Evolutionary conservation across 2,797 vertebrate species (phyloP).

Genomic region (Philypnodon macrostomus): DNA sequence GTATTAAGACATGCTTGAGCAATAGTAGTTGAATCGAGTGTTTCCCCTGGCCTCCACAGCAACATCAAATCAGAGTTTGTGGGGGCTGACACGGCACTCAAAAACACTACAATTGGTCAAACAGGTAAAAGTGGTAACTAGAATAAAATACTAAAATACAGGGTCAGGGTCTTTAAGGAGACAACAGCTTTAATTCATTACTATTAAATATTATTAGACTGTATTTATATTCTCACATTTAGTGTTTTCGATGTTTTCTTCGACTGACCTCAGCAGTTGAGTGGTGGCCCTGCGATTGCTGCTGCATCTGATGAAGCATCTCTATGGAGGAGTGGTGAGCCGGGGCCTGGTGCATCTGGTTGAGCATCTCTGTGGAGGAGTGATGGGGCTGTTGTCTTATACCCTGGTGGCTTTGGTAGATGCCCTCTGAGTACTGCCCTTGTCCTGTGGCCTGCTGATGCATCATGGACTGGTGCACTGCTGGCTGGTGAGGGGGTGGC

Average conservation of each 20-base stretch:
- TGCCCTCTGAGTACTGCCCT: conserved; percentile 58
- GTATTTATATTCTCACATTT: no score
- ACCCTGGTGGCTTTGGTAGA: conserved; percentile 68
- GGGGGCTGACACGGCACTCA: no score
- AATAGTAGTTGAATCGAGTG: no score
- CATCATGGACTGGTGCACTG: conserved; percentile 42
- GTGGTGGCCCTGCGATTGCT: conserved; percentile 55
- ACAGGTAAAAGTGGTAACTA: no score
- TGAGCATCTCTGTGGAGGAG: conserved; percentile 61
- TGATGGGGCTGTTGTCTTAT: conserved; percentile 55
- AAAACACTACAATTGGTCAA: no score
- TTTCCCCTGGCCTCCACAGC: no score
- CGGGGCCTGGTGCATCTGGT: conserved; percentile 49
- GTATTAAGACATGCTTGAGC: no score
- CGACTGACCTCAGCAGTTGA: conserved; percentile 40
- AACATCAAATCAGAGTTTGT: no score
- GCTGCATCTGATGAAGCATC: conserved; percentile 60
- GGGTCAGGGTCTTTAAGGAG: no score
- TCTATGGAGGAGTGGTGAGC: conserved; percentile 53
- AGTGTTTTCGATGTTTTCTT: not conserved
- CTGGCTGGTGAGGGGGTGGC: conserved; percentile 60
- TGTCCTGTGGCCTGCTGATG: conserved; percentile 43
- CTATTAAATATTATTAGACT: no score
- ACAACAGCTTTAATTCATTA: no score
- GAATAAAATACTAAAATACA: no score